Base-by-base conservation (phyloP, 2,888 invertebrate genomes). In the Macaria liturata region DNA sequence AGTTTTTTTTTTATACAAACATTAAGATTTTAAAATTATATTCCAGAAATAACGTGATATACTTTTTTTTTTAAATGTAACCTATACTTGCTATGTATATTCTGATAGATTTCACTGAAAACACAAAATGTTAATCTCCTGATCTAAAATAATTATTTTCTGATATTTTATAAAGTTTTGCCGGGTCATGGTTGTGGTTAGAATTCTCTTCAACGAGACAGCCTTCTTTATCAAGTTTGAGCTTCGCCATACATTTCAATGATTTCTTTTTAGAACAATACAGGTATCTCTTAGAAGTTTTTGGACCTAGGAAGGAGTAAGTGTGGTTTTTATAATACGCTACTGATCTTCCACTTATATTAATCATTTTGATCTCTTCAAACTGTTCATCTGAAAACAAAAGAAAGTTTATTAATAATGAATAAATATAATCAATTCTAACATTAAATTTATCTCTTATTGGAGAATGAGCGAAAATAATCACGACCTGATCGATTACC, bases 231-330 rank as follows among this genome's bases (percentile, higher is more conserved):
- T 83, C 71, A 45, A 88, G 80, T 3, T 79, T 70, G 0, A 87
- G 58, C 43, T 74, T 80, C 3, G 86, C 85, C 1, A 67, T 64
- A 42, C 87, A 87, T 32, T 75, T 75, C 1, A 63, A 60, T 0
- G 76, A 68, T 0, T 61, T 55, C 49, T 82, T 85, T 61, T 70
- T 80, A 39, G 80, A 81, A 54, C 88, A 88, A 54, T 83, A 77
- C 81, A 85, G 83, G 48, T 88, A 86, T 3, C 84, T 67, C 0
- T 49, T 61, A 48, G 83, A 78, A 47, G 68, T 77, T 0, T 81
- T 84, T 0, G 84, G 59, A 0, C 62, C 62, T 80, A 60, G 74
- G 76, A 4, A 77, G 66, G 64, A 84, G 46, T 48, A 86, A 0
- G 77, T 82, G 46, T 81, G 67, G 3, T 74, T 64, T 3, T 70